Evolutionary conservation across 2,888 invertebrate genomes (phyloP).

Genomic region (Gastracanthus pulcherrimus): DNA sequence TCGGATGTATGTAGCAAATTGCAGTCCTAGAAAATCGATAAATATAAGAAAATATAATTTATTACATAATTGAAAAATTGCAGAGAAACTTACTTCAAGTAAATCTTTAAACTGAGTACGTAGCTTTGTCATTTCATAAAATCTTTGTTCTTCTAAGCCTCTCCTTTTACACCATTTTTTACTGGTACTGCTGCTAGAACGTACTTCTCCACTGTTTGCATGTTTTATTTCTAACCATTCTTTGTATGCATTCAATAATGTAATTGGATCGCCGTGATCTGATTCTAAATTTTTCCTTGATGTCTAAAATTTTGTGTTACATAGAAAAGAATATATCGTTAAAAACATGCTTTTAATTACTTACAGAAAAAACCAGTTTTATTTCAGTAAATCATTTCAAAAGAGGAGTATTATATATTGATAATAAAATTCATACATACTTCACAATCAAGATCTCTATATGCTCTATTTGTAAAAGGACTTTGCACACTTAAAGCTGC

Average conservation of each 20-base stretch:
- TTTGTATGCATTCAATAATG: slow-evolving; percentile 90
- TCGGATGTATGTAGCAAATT: slow-evolving; percentile 81
- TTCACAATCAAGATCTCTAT: slow-evolving; percentile 90
- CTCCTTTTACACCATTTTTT: slow-evolving; percentile 92
- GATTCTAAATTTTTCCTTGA: slow-evolving; percentile 90
- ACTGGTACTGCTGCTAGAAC: slow-evolving; percentile 68
- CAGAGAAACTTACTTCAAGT: slow-evolving; percentile 80
- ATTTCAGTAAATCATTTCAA: no score
- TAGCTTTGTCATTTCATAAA: slow-evolving; percentile 97
- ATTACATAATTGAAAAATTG: not conserved
- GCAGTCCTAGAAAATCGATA: slow-evolving; percentile 79
- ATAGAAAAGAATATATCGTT: no score
- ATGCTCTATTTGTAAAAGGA: slow-evolving; percentile 94
- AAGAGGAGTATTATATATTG: no score
- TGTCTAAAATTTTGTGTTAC: slow-evolving; percentile 77
- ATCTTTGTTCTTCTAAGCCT: slow-evolving; percentile 96
- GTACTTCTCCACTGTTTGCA: slow-evolving; percentile 72
- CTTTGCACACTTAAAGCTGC: slow-evolving; percentile 96
- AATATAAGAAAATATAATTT: not conserved
- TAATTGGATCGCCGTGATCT: slow-evolving; percentile 97
- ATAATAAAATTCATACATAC: slow-evolving; percentile 27
- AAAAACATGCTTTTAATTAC: no score
- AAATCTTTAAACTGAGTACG: slow-evolving; percentile 92
- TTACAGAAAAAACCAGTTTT: no score
- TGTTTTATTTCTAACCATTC: slow-evolving; percentile 93